Percentiles rank a stretch among this genome's conserved stretches.
Conservation (phyloP, 2,797 vertebrate genomes). For the Oreortyx pictus region DNA sequence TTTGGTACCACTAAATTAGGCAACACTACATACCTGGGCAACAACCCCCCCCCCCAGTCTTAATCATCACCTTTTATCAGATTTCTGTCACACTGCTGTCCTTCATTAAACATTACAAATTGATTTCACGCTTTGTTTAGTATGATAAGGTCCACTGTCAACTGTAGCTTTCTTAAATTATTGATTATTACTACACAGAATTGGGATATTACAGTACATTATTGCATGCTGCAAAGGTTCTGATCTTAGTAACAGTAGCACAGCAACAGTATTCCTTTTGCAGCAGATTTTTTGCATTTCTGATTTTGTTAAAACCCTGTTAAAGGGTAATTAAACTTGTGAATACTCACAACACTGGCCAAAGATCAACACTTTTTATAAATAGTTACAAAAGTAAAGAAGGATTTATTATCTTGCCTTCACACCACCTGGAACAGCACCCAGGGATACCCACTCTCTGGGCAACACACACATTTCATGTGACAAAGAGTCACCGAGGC, state of each 20-base stretch:
- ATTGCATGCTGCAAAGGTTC: neutral
- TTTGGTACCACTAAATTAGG: neutral
- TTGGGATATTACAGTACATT: neutral
- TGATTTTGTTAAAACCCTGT: neutral
- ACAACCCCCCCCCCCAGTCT: neutral
- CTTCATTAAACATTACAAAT: neutral
- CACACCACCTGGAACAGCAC: neutral
- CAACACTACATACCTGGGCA: neutral
- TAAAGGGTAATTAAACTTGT: neutral
- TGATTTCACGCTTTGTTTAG: neutral
- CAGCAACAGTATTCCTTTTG: neutral
- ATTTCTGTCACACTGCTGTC: neutral
- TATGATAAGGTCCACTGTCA: neutral
- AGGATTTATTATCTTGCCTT: neutral
- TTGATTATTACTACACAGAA: neutral
- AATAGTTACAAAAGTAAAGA: neutral
- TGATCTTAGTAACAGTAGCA: neutral
- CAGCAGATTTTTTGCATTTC: neutral
- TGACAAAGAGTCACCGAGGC: neutral
- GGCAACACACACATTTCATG: neutral
- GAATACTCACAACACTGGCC: neutral
- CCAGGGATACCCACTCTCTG: neutral
- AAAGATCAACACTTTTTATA: neutral
- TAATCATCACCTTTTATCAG: neutral
- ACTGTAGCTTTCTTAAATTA: neutral